Percentiles rank a stretch among this genome's conserved stretches.
Evolutionary conservation across 2,888 invertebrate genomes (phyloP).

Genomic region (Pterostichus madidus): DNA sequence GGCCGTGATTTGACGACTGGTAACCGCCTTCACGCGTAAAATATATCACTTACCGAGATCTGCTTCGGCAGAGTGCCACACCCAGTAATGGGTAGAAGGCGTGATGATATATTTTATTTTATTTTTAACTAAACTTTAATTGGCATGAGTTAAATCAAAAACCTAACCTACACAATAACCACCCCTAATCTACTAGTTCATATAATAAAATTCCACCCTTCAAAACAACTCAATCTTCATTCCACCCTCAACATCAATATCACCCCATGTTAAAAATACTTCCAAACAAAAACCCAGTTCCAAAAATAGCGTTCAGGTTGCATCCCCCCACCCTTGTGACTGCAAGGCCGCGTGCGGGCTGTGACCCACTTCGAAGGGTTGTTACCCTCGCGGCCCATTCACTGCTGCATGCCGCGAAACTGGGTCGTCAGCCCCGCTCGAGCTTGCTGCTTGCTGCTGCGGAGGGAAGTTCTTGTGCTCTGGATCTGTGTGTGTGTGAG

Average conservation of each 20-base stretch:
- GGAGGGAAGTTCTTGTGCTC: neutral
- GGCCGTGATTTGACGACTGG: too few species aligned
- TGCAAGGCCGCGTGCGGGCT: conserved; percentile 52
- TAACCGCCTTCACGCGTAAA: too few species aligned
- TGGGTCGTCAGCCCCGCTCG: conserved; percentile 44
- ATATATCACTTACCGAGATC: too few species aligned
- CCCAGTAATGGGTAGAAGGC: too few species aligned
- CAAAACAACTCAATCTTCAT: neutral
- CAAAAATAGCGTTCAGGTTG: conserved; percentile 21
- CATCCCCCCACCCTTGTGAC: conserved; percentile 17
- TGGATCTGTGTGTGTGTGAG: neutral
- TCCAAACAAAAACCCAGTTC: conserved; percentile 34
- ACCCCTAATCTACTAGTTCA: too few species aligned
- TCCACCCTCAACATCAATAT: neutral
- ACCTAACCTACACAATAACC: too few species aligned
- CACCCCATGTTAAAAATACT: conserved; percentile 39
- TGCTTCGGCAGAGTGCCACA: too few species aligned
- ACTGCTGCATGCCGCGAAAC: conserved; percentile 68
- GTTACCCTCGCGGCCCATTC: conserved; percentile 75
- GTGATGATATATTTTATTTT: too few species aligned
- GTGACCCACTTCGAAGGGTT: conserved; percentile 74
- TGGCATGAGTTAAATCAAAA: too few species aligned
- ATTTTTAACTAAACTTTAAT: too few species aligned
- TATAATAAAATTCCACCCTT: neutral
- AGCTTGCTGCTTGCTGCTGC: neutral